Percentiles rank a stretch among this genome's conserved stretches.
These are phyloP conservation scores for Macropis europaea DNA, from an alignment of 2,888 invertebrate species.

Conservation along the genomic window DNA sequence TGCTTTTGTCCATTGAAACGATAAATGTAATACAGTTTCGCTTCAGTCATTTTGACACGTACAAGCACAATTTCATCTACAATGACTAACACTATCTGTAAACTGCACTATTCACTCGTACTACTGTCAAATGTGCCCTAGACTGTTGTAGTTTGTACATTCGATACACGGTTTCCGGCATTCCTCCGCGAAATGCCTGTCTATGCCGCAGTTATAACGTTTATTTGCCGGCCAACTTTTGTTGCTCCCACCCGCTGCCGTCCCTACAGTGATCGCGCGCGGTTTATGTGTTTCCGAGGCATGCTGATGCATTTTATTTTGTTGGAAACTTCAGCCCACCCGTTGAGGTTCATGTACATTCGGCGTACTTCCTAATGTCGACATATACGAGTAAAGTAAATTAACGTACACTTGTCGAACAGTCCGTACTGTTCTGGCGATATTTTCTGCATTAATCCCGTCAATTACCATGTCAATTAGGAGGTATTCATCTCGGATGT, in stretches of 20 bases:
- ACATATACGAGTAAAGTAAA: background rate
- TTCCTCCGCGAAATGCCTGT: background rate
- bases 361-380: background rate
- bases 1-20: background rate
- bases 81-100: no score
- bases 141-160: background rate
- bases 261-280: no score
- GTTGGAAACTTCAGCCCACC: no score
- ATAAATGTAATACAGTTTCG: background rate
- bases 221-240: background rate
- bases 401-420: background rate
- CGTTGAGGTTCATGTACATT: background rate
- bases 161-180: background rate
- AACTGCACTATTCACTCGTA: background rate
- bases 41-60: background rate
- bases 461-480: background rate
- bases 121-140: background rate
- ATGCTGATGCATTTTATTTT: no score
- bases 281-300: background rate
- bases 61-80: background rate
- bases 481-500: background rate
- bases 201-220: background rate
- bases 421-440: constrained; percentile 2
- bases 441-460: background rate
- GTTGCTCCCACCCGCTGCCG: no score